These are phyloP conservation scores for Hippocampus comes DNA, from an alignment of 2,113 vertebrate species.

Conservation along the genomic window DNA sequence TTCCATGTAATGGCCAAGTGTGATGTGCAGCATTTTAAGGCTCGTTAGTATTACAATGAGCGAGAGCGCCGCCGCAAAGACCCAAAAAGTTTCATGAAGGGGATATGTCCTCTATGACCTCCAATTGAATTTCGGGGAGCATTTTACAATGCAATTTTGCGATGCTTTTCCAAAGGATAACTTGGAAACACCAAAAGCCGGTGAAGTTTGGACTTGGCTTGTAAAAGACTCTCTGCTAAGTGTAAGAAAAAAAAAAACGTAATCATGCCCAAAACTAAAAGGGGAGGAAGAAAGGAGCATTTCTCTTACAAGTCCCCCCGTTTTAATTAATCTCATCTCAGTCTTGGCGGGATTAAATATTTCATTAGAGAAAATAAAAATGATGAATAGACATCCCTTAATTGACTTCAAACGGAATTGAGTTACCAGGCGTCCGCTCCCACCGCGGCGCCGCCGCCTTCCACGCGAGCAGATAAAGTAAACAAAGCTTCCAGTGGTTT, in stretches of 20 bases:
- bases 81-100: background rate
- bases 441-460: conserved; percentile 15
- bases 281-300: conserved; percentile 32
- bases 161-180: conserved; percentile 52
- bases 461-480: conserved; percentile 41
- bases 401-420: conserved; percentile 71
- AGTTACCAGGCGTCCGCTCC: conserved; percentile 32
- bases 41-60: background rate
- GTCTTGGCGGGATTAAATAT: conserved; percentile 66
- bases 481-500: conserved; percentile 34
- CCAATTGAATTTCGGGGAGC: conserved; percentile 9
- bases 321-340: conserved; percentile 63
- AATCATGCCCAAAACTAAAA: conserved; percentile 43
- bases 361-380: conserved; percentile 64
- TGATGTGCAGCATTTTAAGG: background rate
- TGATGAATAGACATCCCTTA: conserved; percentile 59
- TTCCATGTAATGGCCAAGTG: background rate
- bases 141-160: conserved; percentile 20
- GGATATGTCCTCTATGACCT: background rate
- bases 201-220: conserved; percentile 33
- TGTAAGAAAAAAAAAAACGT: conserved; percentile 25
- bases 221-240: conserved; percentile 40
- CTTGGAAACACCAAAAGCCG: conserved; percentile 49
- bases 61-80: background rate
- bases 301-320: conserved; percentile 43